These are phyloP conservation scores for Eugnorisma glareosa DNA, from an alignment of 2,888 invertebrate species.

Conservation along the genomic window DNA sequence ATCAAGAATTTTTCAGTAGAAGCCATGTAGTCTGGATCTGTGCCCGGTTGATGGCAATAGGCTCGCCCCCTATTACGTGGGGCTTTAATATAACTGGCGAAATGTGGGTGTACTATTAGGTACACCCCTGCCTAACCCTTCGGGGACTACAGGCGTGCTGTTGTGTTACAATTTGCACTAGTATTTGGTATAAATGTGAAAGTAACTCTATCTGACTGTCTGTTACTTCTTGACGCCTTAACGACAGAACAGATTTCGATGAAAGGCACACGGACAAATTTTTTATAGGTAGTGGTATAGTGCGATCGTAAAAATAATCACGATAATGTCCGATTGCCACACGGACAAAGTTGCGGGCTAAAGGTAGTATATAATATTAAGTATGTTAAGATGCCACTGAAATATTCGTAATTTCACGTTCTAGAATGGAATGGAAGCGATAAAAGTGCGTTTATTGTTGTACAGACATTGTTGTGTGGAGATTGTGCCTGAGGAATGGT, in stretches of 20 bases:
- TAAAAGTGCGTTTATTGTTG: slow-evolving; percentile 47
- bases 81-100: not conserved
- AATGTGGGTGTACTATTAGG: no score
- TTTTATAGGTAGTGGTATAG: no score
- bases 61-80: not conserved
- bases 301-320: no score
- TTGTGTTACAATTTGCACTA: no score
- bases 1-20: not conserved
- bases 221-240: not conserved
- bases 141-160: no score
- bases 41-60: not conserved
- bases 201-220: not conserved
- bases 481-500: slow-evolving; percentile 1
- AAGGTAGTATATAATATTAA: not conserved
- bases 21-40: not conserved
- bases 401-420: slow-evolving; percentile 69
- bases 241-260: not conserved
- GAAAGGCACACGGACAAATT: no score
- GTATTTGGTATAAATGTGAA: not conserved
- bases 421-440: slow-evolving; percentile 47
- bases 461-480: slow-evolving; percentile 38
- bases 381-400: slow-evolving; percentile 35
- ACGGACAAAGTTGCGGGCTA: not conserved
- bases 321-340: not conserved
- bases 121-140: no score